phyloP scores from a whole-genome alignment of 2,797 vertebrate genomes.

The Clamator glandarius region DNA sequence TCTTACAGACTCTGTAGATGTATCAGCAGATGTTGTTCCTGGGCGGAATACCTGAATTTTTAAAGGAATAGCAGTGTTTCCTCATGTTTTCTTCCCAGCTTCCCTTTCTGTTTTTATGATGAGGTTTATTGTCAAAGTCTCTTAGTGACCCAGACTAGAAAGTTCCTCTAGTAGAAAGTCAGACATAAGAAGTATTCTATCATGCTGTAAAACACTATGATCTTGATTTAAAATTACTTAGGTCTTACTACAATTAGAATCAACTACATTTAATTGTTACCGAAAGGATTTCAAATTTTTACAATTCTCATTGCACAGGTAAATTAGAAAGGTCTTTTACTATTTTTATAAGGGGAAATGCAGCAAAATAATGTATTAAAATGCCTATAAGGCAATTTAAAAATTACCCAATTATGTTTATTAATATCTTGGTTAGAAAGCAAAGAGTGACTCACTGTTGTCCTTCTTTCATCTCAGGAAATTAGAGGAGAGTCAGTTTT shows the following conservation, averaged over 20 bases:
- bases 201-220: neutral
- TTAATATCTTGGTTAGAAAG: neutral
- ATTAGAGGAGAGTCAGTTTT: neutral
- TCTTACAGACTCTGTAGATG: neutral
- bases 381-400: neutral
- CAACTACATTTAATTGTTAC: neutral
- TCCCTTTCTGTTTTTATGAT: neutral
- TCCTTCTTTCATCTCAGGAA: neutral
- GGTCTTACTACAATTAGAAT: neutral
- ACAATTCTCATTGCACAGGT: neutral
- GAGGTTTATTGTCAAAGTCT: neutral
- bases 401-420: neutral
- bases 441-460: neutral
- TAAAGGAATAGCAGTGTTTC: neutral
- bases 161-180: neutral
- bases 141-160: neutral
- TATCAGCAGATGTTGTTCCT: neutral
- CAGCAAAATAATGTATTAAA: neutral
- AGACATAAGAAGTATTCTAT: neutral
- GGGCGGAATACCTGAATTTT: fast-evolving
- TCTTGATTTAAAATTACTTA: neutral
- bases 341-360: neutral
- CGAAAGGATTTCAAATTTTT: neutral
- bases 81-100: neutral
- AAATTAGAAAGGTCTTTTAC: neutral